These are phyloP conservation scores for Adoxophyes honmai DNA, from an alignment of 1,140 invertebrate genomes.

Conservation along the genomic window DNA sequence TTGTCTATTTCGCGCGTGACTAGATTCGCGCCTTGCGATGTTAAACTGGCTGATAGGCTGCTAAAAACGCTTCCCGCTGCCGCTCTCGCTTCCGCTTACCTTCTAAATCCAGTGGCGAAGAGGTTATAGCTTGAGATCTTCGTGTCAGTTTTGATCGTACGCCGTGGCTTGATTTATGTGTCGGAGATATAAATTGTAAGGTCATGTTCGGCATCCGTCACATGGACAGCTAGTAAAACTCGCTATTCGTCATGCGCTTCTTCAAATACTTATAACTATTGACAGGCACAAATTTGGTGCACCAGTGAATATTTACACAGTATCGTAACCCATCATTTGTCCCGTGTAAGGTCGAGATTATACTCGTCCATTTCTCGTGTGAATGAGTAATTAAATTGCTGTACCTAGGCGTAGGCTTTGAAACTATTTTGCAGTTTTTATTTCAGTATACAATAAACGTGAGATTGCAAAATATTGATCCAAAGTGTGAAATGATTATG, in stretches of 20 bases:
- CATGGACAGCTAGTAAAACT: slow-evolving; percentile 55
- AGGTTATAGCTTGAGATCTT: slow-evolving; percentile 56
- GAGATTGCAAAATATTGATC: no score
- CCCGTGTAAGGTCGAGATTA: neutral
- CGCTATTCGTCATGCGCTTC: slow-evolving; percentile 51
- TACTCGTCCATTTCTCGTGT: no score
- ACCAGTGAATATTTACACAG: slow-evolving; percentile 24
- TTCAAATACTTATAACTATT: slow-evolving; percentile 40
- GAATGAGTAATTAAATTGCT: no score
- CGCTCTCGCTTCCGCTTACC: neutral
- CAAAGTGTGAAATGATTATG: no score
- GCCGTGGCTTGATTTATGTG: slow-evolving; percentile 62
- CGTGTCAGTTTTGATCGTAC: slow-evolving; percentile 61
- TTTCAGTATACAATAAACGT: no score
- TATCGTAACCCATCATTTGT: neutral
- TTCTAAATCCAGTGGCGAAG: slow-evolving; percentile 17
- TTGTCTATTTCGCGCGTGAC: no score
- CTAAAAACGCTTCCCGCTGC: no score
- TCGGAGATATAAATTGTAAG: slow-evolving; percentile 58
- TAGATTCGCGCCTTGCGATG: no score
- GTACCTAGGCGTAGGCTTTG: no score
- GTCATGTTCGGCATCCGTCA: slow-evolving; percentile 66
- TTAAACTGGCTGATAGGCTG: no score
- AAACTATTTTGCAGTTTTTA: no score
- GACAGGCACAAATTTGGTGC: slow-evolving; percentile 39